Conservation (phyloP, 2,797 vertebrate genomes). For the Chaetodon trifasciatus region DNA sequence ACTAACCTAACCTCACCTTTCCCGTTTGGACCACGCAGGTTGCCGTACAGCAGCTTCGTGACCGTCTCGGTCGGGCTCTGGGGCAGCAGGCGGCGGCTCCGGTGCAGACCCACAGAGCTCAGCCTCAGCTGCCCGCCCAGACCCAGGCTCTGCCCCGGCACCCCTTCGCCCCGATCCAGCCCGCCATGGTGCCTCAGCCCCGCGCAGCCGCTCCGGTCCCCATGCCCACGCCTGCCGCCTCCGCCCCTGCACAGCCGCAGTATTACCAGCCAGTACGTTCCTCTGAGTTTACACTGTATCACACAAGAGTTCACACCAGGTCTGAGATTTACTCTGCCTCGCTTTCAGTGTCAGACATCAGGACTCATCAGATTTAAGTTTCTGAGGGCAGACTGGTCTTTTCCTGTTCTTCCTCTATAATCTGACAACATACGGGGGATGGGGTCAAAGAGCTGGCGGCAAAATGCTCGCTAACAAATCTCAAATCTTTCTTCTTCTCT, state of each 20-base stretch:
- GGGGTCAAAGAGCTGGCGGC: not conserved
- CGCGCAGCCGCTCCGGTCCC: conserved; percentile 41
- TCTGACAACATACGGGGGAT: not conserved
- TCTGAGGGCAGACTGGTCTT: conserved; percentile 3
- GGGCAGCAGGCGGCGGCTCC: conserved; percentile 79
- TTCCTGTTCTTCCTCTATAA: not conserved
- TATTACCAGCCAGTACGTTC: conserved; percentile 85
- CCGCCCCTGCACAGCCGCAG: conserved; percentile 68
- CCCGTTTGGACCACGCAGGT: conserved; percentile 72
- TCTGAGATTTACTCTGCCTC: no score
- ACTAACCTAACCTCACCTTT: not conserved
- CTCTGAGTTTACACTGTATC: not conserved
- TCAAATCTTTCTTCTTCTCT: not conserved
- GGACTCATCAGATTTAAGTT: not conserved
- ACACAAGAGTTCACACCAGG: not conserved
- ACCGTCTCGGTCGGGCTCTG: conserved; percentile 91
- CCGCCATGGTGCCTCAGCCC: conserved; percentile 71
- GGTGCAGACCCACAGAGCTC: conserved; percentile 63
- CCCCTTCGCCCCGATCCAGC: conserved; percentile 79
- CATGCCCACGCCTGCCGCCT: conserved; percentile 47
- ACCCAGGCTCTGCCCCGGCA: conserved; percentile 71
- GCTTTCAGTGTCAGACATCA: not conserved
- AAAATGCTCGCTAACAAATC: not conserved
- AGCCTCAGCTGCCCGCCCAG: conserved; percentile 48
- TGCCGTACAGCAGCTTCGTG: conserved; percentile 88